phyloP scores from a whole-genome alignment of 1,140 invertebrate genomes.

The Formica selysi region DNA sequence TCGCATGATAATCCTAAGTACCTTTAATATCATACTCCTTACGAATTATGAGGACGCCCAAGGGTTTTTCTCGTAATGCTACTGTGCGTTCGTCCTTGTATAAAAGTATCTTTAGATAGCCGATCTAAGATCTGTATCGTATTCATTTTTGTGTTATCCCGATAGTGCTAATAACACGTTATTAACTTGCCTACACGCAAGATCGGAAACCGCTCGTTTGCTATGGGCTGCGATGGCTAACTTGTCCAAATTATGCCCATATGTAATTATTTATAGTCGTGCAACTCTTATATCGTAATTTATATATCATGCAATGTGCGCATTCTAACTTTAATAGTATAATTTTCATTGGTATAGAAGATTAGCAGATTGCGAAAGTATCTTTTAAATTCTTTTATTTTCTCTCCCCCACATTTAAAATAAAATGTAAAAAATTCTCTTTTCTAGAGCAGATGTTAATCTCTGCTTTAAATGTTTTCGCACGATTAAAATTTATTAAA shows the following conservation, averaged over 20 bases:
- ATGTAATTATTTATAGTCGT: slow-evolving; percentile 33
- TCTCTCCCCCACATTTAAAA: not conserved
- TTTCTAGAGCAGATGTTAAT: not conserved
- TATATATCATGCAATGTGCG: slow-evolving; percentile 8
- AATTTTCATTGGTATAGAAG: slow-evolving; percentile 29
- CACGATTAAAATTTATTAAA: not conserved
- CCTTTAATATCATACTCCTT: slow-evolving; percentile 13
- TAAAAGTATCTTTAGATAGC: slow-evolving; percentile 40
- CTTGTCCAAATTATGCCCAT: slow-evolving; percentile 48
- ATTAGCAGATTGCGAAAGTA: slow-evolving; percentile 6
- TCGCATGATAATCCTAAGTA: slow-evolving; percentile 21
- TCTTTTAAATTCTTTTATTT: not conserved
- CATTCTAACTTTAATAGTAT: slow-evolving; percentile 15
- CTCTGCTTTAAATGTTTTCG: not conserved
- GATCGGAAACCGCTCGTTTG: slow-evolving; percentile 48
- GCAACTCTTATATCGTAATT: slow-evolving; percentile 5
- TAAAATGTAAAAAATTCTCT: not conserved
- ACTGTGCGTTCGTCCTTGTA: slow-evolving; percentile 34
- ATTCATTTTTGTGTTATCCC: slow-evolving; percentile 18
- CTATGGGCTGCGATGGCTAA: slow-evolving; percentile 31
- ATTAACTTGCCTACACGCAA: slow-evolving; percentile 46
- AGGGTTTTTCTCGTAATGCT: slow-evolving; percentile 16
- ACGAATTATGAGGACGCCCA: slow-evolving; percentile 27
- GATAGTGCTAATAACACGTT: slow-evolving; percentile 48
- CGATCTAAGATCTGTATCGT: slow-evolving; percentile 45